Conservation (phyloP, 92 coral and sea anemone species). For the Paragorgia papillata region DNA sequence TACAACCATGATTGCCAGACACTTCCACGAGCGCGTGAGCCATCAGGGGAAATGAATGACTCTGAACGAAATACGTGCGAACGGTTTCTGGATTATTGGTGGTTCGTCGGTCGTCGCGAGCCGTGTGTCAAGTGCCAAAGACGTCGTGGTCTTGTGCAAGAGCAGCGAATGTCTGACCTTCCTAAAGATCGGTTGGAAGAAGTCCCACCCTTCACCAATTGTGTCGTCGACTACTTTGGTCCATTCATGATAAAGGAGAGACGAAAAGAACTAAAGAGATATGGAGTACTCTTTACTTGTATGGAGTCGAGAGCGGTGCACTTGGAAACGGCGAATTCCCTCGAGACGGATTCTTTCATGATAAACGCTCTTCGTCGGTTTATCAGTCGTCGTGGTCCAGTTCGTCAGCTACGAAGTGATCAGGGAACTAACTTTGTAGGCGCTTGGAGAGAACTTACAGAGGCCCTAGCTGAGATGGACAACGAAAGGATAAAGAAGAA, state of each 20-base stretch:
- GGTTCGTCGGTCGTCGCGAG: conserved; percentile 50
- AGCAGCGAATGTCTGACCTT: conserved; percentile 60
- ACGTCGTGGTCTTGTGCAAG: conserved; percentile 38
- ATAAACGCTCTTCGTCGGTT: conserved; percentile 10
- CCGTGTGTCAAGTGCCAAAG: conserved; percentile 57
- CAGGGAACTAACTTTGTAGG: conserved; percentile 32
- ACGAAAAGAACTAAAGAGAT: conserved; percentile 62
- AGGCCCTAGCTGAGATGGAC: conserved; percentile 49
- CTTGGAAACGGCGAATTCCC: conserved; percentile 2
- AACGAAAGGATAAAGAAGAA: conserved; percentile 21
- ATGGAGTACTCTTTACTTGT: conserved; percentile 55
- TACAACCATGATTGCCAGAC: conserved; percentile 38
- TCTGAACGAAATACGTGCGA: conserved; percentile 49
- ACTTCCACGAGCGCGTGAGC: conserved; percentile 40
- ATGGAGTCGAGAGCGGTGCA: conserved; percentile 8
- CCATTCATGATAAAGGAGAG: conserved; percentile 53
- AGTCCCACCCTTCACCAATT: conserved; percentile 55
- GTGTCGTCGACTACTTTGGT: too few relatives aligned
- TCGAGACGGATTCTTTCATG: background rate
- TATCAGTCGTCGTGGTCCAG: background rate
- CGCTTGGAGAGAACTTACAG: conserved; percentile 8
- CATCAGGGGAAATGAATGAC: conserved; percentile 71
- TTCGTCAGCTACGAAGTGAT: conserved; percentile 17
- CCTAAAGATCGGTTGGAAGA: conserved; percentile 56
- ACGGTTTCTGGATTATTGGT: conserved; percentile 68